phyloP scores from a whole-genome alignment of 2,888 invertebrate species.

The Ormyrus rosae region DNA sequence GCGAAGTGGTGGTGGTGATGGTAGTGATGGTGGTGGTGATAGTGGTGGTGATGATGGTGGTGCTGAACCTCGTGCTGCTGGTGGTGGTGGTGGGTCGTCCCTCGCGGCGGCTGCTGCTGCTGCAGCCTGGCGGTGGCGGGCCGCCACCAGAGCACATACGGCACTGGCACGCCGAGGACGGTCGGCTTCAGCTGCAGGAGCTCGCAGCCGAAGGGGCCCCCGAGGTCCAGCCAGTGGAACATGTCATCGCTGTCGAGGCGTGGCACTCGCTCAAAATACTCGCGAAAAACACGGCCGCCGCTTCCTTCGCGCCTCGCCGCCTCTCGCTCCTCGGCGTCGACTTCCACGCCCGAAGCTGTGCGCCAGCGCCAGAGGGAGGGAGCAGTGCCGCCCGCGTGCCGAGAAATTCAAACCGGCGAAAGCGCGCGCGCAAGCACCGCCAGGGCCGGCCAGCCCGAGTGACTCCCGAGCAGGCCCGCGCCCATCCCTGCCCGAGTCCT shows the following conservation, averaged over 20 bases:
- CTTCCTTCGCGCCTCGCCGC: slow-evolving; percentile 11
- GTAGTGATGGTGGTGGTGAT: neutral
- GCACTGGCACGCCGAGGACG: slow-evolving; percentile 37
- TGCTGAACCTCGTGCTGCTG: slow-evolving; percentile 27
- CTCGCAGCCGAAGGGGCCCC: neutral
- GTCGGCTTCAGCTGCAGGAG: slow-evolving; percentile 40
- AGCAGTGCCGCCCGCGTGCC: slow-evolving; percentile 17
- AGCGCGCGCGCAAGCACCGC: slow-evolving; percentile 59
- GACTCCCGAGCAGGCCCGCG: slow-evolving; percentile 39
- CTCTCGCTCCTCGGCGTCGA: slow-evolving; percentile 49
- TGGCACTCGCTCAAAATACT: too few relatives aligned
- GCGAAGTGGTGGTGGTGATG: slow-evolving; percentile 33
- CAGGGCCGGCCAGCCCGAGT: neutral
- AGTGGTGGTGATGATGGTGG: slow-evolving; percentile 35
- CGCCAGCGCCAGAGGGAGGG: slow-evolving; percentile 50
- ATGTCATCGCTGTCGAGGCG: too few relatives aligned
- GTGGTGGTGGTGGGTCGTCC: slow-evolving; percentile 11
- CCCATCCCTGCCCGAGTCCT: slow-evolving; percentile 51
- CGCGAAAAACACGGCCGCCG: slow-evolving; percentile 28
- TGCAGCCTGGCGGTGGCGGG: slow-evolving; percentile 14
- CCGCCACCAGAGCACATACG: slow-evolving; percentile 53
- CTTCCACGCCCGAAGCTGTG: slow-evolving; percentile 69
- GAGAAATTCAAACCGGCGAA: slow-evolving; percentile 68
- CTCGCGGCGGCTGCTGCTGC: slow-evolving; percentile 2
- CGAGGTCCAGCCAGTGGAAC: neutral